These are phyloP conservation scores for Arizona elegans DNA, from an alignment of 2,113 vertebrate species.

Conservation along the genomic window DNA sequence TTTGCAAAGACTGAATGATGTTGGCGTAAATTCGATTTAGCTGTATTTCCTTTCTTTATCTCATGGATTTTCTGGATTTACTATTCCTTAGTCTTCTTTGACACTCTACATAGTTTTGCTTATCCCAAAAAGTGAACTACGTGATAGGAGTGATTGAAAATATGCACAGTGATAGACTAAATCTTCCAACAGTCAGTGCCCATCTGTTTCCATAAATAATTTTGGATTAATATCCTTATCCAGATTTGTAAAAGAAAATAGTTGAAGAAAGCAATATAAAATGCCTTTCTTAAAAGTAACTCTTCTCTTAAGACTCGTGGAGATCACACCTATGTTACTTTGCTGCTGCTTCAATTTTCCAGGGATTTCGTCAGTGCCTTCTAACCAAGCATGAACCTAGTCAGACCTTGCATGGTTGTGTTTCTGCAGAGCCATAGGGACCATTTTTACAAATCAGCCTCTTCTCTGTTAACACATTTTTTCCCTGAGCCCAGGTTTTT, in stretches of 20 bases:
- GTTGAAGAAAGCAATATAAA: neutral
- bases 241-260: conserved; percentile 14
- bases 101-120: neutral
- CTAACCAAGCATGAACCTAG: neutral
- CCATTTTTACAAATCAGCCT: conserved; percentile 6
- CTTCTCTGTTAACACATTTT: neutral
- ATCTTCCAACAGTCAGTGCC: neutral
- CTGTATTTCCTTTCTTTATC: neutral
- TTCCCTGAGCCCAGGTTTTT: neutral
- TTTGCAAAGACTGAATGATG: neutral
- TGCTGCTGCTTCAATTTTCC: neutral
- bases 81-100: neutral
- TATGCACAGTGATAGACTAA: neutral
- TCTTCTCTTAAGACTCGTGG: neutral
- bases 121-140: neutral
- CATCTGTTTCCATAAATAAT: neutral
- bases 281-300: neutral
- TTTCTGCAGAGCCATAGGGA: neutral
- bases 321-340: neutral
- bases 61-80: neutral
- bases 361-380: neutral
- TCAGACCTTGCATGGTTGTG: neutral
- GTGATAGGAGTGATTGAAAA: neutral
- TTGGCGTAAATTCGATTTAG: neutral
- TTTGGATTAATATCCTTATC: conserved; percentile 16